Conservation (phyloP, 2,113 vertebrate genomes). For the Paralichthys olivaceus region DNA sequence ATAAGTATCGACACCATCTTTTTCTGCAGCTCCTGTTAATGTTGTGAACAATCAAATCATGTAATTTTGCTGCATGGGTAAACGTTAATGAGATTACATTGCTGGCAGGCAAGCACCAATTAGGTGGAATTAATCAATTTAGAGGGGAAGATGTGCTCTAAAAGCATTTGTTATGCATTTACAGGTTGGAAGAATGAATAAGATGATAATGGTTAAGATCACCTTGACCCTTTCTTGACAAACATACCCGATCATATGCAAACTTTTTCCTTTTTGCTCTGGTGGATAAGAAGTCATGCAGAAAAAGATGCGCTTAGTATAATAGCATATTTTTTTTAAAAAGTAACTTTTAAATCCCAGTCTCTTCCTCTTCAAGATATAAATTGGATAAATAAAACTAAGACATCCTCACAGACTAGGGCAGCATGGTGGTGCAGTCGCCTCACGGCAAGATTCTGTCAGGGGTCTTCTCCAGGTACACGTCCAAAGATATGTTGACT, state of each 20-base stretch:
- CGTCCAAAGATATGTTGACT: no score
- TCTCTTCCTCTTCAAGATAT: no score
- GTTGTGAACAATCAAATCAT: conserved; percentile 2
- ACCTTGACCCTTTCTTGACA: conserved; percentile 13
- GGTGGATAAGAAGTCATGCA: background rate
- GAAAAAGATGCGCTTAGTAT: no score
- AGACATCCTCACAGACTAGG: no score
- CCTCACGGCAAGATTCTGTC: no score
- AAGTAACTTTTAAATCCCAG: no score
- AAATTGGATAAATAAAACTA: no score
- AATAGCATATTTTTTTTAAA: no score
- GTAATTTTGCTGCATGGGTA: conserved; percentile 20
- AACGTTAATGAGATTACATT: conserved; percentile 46
- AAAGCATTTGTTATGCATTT: conserved; percentile 39
- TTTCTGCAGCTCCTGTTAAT: conserved; percentile 1
- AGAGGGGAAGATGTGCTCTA: conserved; percentile 26
- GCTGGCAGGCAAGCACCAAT: conserved; percentile 45
- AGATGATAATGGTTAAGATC: conserved; percentile 6
- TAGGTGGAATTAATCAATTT: conserved; percentile 55
- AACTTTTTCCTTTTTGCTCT: background rate
- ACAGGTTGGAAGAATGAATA: background rate
- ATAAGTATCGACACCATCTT: background rate
- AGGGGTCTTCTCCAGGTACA: no score
- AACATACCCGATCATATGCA: background rate
- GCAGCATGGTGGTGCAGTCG: no score